Evolutionary conservation across 2,113 vertebrate genomes (phyloP).

Genomic region (Hyaena hyaena): DNA sequence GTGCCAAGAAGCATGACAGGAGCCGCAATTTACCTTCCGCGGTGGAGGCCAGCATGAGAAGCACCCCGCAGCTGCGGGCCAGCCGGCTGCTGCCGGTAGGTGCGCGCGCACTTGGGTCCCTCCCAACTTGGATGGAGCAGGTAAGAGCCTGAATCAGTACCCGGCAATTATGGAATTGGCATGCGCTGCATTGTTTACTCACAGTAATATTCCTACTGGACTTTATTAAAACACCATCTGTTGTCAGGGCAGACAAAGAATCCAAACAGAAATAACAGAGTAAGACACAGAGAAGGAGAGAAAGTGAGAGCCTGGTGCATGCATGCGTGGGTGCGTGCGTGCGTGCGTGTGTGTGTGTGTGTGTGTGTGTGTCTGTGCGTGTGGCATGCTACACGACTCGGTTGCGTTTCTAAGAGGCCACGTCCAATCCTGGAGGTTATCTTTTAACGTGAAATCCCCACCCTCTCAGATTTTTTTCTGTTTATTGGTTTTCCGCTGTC

Average conservation of each 20-base stretch:
- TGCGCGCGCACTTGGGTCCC: constrained; percentile 88
- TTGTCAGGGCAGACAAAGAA: constrained; percentile 94
- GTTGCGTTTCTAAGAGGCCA: constrained; percentile 55
- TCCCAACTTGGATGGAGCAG: constrained; percentile 93
- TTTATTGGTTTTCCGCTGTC: neutral
- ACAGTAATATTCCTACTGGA: constrained; percentile 99
- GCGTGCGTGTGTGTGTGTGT: too few relatives aligned
- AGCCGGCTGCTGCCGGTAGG: constrained; percentile 94
- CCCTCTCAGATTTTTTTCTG: constrained; percentile 18
- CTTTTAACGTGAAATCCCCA: neutral
- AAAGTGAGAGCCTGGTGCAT: accelerated
- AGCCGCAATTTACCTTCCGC: constrained; percentile 90
- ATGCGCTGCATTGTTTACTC: constrained; percentile 98
- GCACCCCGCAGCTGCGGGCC: constrained; percentile 93
- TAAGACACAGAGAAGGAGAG: constrained; percentile 44
- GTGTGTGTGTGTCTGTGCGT: too few relatives aligned
- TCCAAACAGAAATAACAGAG: constrained; percentile 83
- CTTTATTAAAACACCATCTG: constrained; percentile 99
- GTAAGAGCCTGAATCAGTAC: constrained; percentile 98
- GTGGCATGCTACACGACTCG: neutral
- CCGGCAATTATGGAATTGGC: constrained; percentile 99
- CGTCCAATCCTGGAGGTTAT: constrained; percentile 48
- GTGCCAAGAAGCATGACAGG: constrained; percentile 88
- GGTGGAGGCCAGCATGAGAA: constrained; percentile 86
- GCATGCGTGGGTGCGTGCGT: accelerated